Evolutionary conservation across 2,113 vertebrate species (phyloP), one percentile per base, ranked within the genome.

Genomic region (Lucifuga dentata): DNA sequence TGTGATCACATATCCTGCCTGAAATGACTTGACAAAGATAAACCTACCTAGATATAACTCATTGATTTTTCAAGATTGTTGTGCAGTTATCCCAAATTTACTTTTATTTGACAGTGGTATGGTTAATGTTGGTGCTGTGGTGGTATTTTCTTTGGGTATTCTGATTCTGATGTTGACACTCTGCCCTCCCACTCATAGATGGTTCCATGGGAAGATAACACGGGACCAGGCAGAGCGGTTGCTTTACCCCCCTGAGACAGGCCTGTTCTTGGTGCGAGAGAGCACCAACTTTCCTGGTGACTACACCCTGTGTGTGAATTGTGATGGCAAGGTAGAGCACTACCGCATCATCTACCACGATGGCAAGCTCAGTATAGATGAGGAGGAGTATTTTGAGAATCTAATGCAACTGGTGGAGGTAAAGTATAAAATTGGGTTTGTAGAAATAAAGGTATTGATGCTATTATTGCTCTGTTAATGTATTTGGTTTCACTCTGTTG

Each of bases 401-500:
- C 95, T 99, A 82, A 98, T 99, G 96, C 97, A 99, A 91, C 94
- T 99, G 67, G 95, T 99, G 39, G 97, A 99, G 96, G 98, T 99
- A 74, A 92, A 87, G 3, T 0, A 5, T 11, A 4, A 48, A 13
- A 56, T 3, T 11, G 35, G 3, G 1, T 17, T 41, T 62, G 48
- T 19, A 19, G 20, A 46, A 41, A 66, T 57, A 46, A 15, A 15
- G 19, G 2, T 38, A 12, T 24, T 38, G 11, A 8, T 55, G 1
- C 5, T 55, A 2, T 58, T n/a, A n/a, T 58, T 16, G 16, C 21
- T 23, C 50, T 51, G 26, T 13, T 39, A 23, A 10, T 50, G 24
- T 20, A 10, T 17, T 29, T 7, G 7, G 26, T 7, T 5, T 29
- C 26, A 29, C 26, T 29, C 3, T 29, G 26, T 29, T 29, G 26